Conservation (phyloP, 2,888 invertebrate species). For the Heliconius hortense region DNA sequence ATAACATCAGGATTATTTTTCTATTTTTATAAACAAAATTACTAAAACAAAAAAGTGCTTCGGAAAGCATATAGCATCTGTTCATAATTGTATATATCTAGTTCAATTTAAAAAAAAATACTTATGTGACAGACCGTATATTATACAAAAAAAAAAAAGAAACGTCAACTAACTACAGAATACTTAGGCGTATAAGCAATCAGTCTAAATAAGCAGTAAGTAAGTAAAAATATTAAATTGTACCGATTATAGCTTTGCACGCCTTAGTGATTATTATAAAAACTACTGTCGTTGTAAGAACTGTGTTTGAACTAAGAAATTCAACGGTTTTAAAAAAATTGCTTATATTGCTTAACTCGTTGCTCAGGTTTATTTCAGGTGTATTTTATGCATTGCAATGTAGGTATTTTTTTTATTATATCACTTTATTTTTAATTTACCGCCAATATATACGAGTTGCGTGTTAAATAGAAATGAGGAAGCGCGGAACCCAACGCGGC, state of each 20-base stretch:
- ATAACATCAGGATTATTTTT: not conserved
- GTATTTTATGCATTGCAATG: not conserved
- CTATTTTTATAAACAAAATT: not conserved
- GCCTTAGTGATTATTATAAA: slow-evolving; percentile 33
- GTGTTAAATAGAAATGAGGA: not conserved
- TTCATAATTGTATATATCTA: too few relatives aligned
- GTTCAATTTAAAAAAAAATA: not conserved
- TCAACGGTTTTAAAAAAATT: slow-evolving; percentile 12
- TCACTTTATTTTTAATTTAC: not conserved
- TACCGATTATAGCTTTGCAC: slow-evolving; percentile 34
- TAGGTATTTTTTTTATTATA: not conserved
- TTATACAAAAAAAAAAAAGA: not conserved
- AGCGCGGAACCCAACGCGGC: not conserved
- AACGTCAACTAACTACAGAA: slow-evolving; percentile 6
- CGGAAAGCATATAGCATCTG: too few relatives aligned
- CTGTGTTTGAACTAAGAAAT: slow-evolving; percentile 16
- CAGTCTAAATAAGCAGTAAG: slow-evolving; percentile 30
- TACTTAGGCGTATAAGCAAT: slow-evolving; percentile 32
- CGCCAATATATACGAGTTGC: not conserved
- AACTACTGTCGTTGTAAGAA: slow-evolving; percentile 26
- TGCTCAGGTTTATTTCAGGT: not conserved
- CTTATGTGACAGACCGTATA: not conserved
- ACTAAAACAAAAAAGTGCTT: too few relatives aligned
- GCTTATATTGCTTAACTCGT: not conserved
- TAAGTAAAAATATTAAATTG: slow-evolving; percentile 37